Evolutionary conservation across 2,113 vertebrate species (phyloP).

Genomic region (Plecotus auritus): DNA sequence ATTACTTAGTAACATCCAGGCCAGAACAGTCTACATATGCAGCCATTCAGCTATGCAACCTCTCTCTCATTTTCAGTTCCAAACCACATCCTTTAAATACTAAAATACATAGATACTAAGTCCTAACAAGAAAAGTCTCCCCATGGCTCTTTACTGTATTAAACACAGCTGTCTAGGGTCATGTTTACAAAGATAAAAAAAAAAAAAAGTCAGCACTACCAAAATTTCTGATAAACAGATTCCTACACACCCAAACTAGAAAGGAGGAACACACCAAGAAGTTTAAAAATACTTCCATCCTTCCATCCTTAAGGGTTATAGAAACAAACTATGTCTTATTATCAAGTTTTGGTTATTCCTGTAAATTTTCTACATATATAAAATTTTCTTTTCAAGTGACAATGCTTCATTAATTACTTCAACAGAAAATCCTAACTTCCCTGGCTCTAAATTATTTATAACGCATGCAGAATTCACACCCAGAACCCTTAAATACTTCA

Average conservation of each 20-base stretch:
- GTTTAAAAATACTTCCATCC: not conserved
- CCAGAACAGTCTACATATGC: not conserved
- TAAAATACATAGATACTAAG: constrained; percentile 42
- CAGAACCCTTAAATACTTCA: not conserved
- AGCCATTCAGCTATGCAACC: not conserved
- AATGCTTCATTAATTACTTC: constrained; percentile 29
- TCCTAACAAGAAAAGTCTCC: constrained; percentile 37
- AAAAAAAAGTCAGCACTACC: not conserved
- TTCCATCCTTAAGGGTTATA: not conserved
- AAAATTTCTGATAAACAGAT: constrained; percentile 28
- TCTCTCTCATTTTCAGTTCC: constrained; percentile 21
- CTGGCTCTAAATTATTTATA: constrained; percentile 12
- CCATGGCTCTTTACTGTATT: constrained; percentile 22
- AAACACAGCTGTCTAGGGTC: constrained; percentile 46
- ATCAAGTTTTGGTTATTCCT: not conserved
- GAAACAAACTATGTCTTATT: constrained; percentile 19
- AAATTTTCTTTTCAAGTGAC: not conserved
- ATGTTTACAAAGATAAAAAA: constrained; percentile 31
- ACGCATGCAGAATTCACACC: constrained; percentile 21
- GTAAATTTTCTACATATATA: not conserved
- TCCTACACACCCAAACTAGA: constrained; percentile 28
- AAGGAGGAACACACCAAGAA: constrained; percentile 9
- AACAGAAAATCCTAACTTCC: not conserved
- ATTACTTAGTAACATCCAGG: constrained; percentile 3
- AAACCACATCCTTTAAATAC: constrained; percentile 42